Evolutionary conservation across 2,797 vertebrate genomes (phyloP).

Genomic region (Spinus pinus): DNA sequence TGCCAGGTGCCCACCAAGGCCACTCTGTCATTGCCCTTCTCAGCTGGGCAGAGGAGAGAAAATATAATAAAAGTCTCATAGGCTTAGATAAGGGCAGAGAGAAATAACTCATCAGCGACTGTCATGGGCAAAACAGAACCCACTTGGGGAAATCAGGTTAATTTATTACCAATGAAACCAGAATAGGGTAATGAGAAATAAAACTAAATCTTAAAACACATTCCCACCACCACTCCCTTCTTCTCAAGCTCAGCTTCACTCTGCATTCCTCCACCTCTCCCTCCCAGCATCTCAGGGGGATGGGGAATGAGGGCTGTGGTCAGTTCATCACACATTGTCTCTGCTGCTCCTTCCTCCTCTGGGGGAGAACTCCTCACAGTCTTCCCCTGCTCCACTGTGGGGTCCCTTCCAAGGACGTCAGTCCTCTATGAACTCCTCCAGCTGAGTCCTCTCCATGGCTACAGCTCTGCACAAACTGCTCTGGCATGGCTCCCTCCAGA

Average conservation of each 20-base stretch:
- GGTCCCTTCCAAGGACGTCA: background rate
- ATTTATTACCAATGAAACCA: background rate
- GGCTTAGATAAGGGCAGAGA: background rate
- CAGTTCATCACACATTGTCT: accelerated
- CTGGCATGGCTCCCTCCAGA: background rate
- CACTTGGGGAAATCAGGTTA: background rate
- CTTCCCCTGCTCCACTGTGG: accelerated
- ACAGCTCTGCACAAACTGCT: background rate
- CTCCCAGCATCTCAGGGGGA: accelerated
- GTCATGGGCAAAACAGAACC: background rate
- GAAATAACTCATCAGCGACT: background rate
- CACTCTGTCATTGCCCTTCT: background rate
- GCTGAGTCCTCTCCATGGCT: accelerated
- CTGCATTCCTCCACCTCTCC: background rate
- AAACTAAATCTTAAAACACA: background rate
- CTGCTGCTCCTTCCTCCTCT: background rate
- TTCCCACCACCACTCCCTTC: background rate
- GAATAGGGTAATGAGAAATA: background rate
- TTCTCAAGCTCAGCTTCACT: background rate
- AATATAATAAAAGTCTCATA: background rate
- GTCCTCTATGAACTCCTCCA: background rate
- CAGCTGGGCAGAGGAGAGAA: background rate
- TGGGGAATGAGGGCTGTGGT: background rate
- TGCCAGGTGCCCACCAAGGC: background rate
- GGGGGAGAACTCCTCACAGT: background rate